Evolutionary conservation across 2,113 vertebrate genomes (phyloP), one percentile per base, ranked within the genome.

Genomic region (Ammodytes dubius): DNA sequence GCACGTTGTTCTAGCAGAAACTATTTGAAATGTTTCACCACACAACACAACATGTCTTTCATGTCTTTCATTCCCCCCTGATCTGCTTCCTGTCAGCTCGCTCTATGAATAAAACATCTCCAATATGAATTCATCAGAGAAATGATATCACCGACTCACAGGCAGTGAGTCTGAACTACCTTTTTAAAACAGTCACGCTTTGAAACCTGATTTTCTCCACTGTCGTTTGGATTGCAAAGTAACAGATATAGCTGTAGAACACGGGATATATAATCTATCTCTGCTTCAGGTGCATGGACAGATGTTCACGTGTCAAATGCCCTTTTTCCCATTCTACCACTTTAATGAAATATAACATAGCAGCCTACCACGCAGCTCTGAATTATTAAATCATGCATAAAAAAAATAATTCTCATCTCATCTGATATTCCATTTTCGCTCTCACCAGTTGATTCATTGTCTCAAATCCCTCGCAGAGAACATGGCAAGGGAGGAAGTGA

Each of bases 271-370:
- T 27, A 70, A 83, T 74, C 75, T 42, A 65, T 67, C 11, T 54
- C 6, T 8, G 84, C 35, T 85, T 68, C 67, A 17, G 72, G 59
- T 84, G 79, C 72, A 61, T 43, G 10, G 67, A 70, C 90, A 91
- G 82, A 89, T 93, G 91, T 85, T 86, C 59, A 68, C 54, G 70
- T 86, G 89, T 85, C 91, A 90, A 65, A 83, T 60, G 65, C 46
- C 83, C 40, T 71, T 58, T 88, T 27, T 27, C 27, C 81, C 84
- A 79, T 87, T 83, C 66, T 68, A 52, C 63, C 4, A 13, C 74
- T 45, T 45, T 85, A 64, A 88, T 84, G 70, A 87, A 84, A 84
- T 72, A 54, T 76, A 87, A 85, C 27, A 27, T 27, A 82, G 59
- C 70, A 82, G 59, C 70, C 27, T 27, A 77, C 42, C 83, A 72